Conservation (phyloP, 2,888 invertebrate species). For the Catocala sponsa region DNA sequence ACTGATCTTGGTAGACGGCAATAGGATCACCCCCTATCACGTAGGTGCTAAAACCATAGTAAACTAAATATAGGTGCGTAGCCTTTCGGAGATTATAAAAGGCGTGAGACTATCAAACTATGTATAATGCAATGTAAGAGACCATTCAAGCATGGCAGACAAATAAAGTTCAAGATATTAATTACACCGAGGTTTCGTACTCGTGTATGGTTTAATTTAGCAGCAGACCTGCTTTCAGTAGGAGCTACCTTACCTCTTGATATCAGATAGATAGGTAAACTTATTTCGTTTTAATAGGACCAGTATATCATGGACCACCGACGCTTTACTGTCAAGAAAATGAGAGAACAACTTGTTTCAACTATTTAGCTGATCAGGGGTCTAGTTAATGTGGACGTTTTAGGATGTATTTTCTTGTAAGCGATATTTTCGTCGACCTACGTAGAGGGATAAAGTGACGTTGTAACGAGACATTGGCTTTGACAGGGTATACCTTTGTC, state of each 20-base stretch:
- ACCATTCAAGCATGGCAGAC: not conserved
- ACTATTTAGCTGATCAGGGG: constrained; percentile 48
- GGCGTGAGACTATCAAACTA: no score
- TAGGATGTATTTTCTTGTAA: constrained; percentile 73
- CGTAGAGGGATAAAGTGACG: constrained; percentile 64
- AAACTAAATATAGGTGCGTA: no score
- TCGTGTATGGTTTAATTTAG: constrained; percentile 30
- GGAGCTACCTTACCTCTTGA: constrained; percentile 32
- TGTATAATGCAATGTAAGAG: no score
- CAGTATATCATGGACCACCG: constrained; percentile 49
- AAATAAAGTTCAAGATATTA: not conserved
- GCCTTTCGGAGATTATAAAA: no score
- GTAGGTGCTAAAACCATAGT: no score
- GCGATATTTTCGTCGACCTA: constrained; percentile 72
- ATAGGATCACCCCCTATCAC: no score
- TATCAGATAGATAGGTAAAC: constrained; percentile 41
- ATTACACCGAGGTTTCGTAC: not conserved
- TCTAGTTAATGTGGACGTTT: constrained; percentile 60
- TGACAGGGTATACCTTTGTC: constrained; percentile 77
- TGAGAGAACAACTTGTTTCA: constrained; percentile 10
- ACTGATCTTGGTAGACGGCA: no score
- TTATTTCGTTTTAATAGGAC: constrained; percentile 66
- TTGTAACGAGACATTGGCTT: constrained; percentile 73
- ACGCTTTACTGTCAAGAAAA: constrained; percentile 17
- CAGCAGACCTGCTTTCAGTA: constrained; percentile 26